Evolutionary conservation across 2,113 vertebrate genomes (phyloP).

Genomic region (Hylia prasina): DNA sequence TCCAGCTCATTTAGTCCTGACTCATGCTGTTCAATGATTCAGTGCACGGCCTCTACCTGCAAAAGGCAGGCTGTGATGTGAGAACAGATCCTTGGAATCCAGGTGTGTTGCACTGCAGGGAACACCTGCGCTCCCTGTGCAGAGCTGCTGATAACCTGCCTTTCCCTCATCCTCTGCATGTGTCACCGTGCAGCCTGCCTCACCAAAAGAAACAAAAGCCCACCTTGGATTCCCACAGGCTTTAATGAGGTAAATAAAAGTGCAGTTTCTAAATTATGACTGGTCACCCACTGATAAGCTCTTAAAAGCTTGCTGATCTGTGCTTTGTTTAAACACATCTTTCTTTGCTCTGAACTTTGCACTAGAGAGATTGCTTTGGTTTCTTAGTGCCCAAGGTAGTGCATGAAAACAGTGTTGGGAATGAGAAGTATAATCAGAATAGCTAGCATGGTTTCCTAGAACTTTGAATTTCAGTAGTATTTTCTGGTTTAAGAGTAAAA

Average conservation of each 20-base stretch:
- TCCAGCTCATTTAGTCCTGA: not conserved
- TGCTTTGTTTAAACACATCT: conserved; percentile 14
- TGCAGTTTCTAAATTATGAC: not conserved
- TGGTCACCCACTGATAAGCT: not conserved
- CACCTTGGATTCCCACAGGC: not conserved
- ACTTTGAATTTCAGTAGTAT: not conserved
- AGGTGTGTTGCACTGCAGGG: fast-evolving
- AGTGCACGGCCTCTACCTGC: not conserved
- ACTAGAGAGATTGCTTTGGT: not conserved
- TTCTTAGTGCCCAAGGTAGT: not conserved
- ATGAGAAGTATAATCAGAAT: not conserved
- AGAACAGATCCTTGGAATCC: not conserved
- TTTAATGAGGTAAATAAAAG: not conserved
- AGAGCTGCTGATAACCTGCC: not conserved
- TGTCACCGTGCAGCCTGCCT: not conserved
- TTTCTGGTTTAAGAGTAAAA: not conserved
- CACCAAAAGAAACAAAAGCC: not conserved
- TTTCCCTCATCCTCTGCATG: fast-evolving
- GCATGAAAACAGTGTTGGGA: not conserved
- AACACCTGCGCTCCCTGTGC: not conserved
- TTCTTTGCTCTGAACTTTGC: conserved; percentile 49
- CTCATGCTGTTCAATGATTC: not conserved
- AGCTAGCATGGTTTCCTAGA: not conserved
- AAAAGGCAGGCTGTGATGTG: not conserved
- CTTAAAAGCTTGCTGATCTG: not conserved